Evolutionary conservation across 2,113 vertebrate species (phyloP).

Genomic region (Anarhynchus alexandrinus): DNA sequence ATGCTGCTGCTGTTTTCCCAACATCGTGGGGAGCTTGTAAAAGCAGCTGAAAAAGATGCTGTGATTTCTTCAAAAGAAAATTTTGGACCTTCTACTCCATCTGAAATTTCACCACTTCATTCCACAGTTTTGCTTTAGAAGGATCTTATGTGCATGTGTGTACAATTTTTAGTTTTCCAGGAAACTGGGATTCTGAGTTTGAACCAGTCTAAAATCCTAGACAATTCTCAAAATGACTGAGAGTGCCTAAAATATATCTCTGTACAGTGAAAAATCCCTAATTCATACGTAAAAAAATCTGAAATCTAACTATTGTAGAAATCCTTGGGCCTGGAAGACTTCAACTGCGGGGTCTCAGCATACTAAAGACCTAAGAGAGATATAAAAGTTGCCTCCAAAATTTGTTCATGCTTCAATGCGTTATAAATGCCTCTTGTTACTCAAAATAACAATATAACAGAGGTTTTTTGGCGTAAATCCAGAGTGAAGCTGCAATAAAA

Average conservation of each 20-base stretch:
- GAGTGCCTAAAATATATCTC: not conserved
- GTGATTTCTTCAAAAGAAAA: not conserved
- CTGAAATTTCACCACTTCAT: not conserved
- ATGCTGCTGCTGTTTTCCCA: not conserved
- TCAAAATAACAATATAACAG: conserved; percentile 15
- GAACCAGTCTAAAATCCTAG: not conserved
- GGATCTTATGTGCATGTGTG: not conserved
- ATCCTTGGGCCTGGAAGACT: not conserved
- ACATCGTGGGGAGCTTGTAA: not conserved
- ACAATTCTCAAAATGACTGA: not conserved
- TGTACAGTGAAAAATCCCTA: not conserved
- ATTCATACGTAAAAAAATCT: not conserved
- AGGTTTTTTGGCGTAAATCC: not conserved
- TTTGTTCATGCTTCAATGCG: not conserved
- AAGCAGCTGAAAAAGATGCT: not conserved
- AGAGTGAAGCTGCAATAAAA: conserved; percentile 34
- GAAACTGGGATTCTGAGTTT: not conserved
- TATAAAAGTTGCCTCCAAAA: not conserved
- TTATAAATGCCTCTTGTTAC: conserved; percentile 7
- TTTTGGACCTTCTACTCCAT: not conserved
- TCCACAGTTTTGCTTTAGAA: not conserved
- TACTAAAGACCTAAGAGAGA: not conserved
- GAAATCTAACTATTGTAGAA: not conserved
- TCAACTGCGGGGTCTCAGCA: not conserved
- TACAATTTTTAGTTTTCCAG: not conserved